Evolutionary conservation across 2,113 vertebrate species (phyloP), one percentile per base, ranked within the genome.

Genomic region (Etheostoma cragini): DNA sequence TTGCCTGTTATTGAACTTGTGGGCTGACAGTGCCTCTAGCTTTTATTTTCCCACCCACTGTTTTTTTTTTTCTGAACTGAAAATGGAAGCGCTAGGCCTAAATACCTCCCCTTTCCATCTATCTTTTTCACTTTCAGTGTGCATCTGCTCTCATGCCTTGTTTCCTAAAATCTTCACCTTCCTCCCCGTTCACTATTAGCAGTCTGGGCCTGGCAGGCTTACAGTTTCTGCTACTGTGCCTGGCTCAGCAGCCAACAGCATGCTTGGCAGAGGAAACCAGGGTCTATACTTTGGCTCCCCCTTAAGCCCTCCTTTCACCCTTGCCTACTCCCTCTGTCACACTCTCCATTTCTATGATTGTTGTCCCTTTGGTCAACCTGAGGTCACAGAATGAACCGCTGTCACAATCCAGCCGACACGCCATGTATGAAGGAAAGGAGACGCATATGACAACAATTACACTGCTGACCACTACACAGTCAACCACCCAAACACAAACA

Each of bases 401-500:
- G 76, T 84, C 52, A 60, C 46, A n/a, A 56, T 12, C 80, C 70
- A 80, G 80, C 84, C 85, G 80, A 84, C 76, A 65, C 17, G 45
- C 61, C 38, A 47, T 72, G 42, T 70, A 64, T 50, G 49, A 67
- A 66, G 70, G 45, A 61, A 56, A 50, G 46, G 61, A 73, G 42
- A 75, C 70, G 42, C 63, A 57, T 38, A 72, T 45, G 77, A 80
- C 69, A 78, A 87, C 84, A 91, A 80, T 84, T 35, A 88, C 57
- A 73, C 65, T 87, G 88, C 90, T 92, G 88, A 92, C 76, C 69
- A 46, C 12, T 45, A 74, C 87, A 83, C 68, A 65, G 65, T 68
- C 67, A 24, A 83, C 45, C 35, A 26, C 33, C 42, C 49, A 1
- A 30, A 66, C 76, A 72, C 46, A 64, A 50, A 74, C 52, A 58